phyloP scores from a whole-genome alignment of 2,888 invertebrate species.

The Erebia epiphron region DNA sequence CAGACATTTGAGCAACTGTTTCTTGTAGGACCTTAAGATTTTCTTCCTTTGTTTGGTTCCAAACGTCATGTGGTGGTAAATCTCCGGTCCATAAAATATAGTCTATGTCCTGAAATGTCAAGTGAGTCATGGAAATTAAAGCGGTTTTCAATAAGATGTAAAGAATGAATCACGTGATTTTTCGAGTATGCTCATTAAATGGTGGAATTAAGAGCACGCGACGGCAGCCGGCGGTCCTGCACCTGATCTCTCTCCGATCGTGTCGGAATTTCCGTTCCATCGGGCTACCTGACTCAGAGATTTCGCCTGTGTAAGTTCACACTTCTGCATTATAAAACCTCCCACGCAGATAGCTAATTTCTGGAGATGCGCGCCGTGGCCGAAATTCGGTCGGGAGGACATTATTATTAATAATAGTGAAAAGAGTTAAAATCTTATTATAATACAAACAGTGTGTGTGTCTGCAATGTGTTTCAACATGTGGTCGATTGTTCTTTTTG shows the following conservation, averaged over 20 bases:
- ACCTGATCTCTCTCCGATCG: no score
- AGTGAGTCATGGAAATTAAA: background rate
- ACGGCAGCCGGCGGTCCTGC: no score
- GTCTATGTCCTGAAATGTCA: slow-evolving; percentile 88
- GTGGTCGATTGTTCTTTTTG: slow-evolving; percentile 95
- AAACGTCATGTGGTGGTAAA: slow-evolving; percentile 97
- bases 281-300: no score
- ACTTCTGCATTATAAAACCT: no score
- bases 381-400: no score
- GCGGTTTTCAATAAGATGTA: background rate
- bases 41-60: slow-evolving; percentile 95
- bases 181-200: no score
- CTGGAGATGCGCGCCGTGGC: no score
- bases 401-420: no score
- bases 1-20: slow-evolving; percentile 92
- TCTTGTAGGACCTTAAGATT: slow-evolving; percentile 93
- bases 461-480: slow-evolving; percentile 95
- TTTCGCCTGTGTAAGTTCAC: no score
- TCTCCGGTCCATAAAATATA: slow-evolving; percentile 98
- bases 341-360: no score
- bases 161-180: background rate
- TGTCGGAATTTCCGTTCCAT: no score
- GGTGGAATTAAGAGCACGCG: no score
- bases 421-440: background rate
- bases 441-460: slow-evolving; percentile 87